A percentile compares a stretch with the other conserved stretches of the same genome.
phyloP scores from a whole-genome alignment of 1,140 invertebrate species.

The Aplysia californica region DNA sequence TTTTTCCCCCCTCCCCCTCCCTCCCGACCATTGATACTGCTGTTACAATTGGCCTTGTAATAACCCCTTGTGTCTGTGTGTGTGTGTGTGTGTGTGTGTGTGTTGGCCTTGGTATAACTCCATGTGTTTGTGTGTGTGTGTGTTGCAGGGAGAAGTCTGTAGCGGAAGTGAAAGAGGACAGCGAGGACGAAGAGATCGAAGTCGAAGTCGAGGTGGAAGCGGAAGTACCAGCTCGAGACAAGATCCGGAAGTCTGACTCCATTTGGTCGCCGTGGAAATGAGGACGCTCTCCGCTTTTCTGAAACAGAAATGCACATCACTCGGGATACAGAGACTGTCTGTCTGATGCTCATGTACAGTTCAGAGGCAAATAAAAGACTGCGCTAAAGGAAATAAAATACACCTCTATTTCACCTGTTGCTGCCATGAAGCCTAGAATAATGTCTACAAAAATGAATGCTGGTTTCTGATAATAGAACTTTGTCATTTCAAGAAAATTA shows the following conservation, averaged over 20 bases:
- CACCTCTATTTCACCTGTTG: no score
- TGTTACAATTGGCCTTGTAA: not conserved
- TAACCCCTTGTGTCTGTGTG: not conserved
- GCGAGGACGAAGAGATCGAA: not conserved
- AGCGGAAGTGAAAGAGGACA: not conserved
- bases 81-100: not conserved
- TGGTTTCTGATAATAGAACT: no score
- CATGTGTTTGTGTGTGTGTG: not conserved
- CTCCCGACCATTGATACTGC: not conserved
- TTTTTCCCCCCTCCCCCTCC: not conserved
- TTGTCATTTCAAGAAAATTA: no score
- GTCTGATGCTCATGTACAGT: no score
- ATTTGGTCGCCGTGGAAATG: not conserved
- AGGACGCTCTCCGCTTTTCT: no score
- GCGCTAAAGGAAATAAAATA: no score
- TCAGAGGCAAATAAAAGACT: no score
- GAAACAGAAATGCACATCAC: no score
- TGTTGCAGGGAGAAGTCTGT: not conserved
- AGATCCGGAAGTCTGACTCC: not conserved
- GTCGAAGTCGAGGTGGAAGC: not conserved
- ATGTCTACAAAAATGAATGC: no score
- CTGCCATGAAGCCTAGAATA: no score
- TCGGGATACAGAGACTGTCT: no score
- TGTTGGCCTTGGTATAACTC: not conserved
- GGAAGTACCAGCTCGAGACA: not conserved